Evolutionary conservation across 1,140 invertebrate genomes (phyloP), one percentile per base, ranked within the genome.

Genomic region (Drosophila tropicalis): DNA sequence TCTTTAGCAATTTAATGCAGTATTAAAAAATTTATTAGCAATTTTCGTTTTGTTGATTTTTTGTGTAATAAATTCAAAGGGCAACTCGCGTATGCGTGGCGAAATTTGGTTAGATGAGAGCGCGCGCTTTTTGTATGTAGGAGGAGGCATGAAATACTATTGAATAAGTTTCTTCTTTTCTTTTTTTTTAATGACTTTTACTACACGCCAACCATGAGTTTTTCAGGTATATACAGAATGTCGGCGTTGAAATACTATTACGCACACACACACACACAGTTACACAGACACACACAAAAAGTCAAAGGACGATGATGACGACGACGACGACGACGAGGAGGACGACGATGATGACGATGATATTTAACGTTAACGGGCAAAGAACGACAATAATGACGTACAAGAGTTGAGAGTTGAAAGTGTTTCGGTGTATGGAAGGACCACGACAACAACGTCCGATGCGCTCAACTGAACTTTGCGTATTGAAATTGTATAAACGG

Each of bases 401-500:
- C 17, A 12, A 22, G 17, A 51, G 36, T 39, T 39, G 36, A 39
- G 36, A 39, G 36, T 39, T 10, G 44, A 44, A 5, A 19, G 44
- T 47, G 17, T 47, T 7, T 29, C 29, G 29, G 17, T 39, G 36
- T 39, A 51, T 51, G 44, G 44, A 51, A 51, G 73, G 55, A 72
- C 72, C 72, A 67, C 79, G 70, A 79, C 55, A 36, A 72, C 25
- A 84, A 84, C 81, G 80, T 91, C 90, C 83, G 83, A 84, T 76
- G 86, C 90, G 90, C 86, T 91, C 90, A 81, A 80, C 81, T 76
- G 83, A 91, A 91, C 78, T 81, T 87, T 87, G 79, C 80, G 85
- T 91, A 91, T 90, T 91, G 71, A 91, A 90, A 70, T 60, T 64
- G 69, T 67, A 70, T n/a, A 54, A 79, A 72, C 73, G 51, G 44